Evolutionary conservation across 2,113 vertebrate genomes (phyloP).

Genomic region (Podarcis raffonei): DNA sequence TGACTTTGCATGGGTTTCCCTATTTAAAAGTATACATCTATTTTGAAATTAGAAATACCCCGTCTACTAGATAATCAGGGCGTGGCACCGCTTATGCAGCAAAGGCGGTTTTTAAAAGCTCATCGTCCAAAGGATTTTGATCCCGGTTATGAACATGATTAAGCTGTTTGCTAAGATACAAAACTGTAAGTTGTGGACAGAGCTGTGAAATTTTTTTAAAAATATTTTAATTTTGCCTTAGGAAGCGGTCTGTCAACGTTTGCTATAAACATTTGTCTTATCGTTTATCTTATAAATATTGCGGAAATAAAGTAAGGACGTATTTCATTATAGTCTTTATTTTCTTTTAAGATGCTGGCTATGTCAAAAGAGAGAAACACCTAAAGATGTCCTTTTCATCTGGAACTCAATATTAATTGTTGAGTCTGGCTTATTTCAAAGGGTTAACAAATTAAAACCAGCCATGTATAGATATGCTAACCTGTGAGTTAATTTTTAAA

Average conservation of each 20-base stretch:
- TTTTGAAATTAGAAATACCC: slow-evolving; percentile 65
- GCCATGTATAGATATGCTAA: slow-evolving; percentile 43
- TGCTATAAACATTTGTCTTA: slow-evolving; percentile 66
- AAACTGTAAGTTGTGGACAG: slow-evolving; percentile 59
- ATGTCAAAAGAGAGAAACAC: slow-evolving; percentile 63
- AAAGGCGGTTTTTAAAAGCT: slow-evolving; percentile 79
- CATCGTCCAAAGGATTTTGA: slow-evolving; percentile 69
- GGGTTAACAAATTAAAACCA: slow-evolving; percentile 53
- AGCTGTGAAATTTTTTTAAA: slow-evolving; percentile 66
- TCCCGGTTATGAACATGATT: slow-evolving; percentile 62
- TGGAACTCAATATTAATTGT: slow-evolving; percentile 63
- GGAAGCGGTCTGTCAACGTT: slow-evolving; percentile 70
- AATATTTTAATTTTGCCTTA: slow-evolving; percentile 72
- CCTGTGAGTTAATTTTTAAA: slow-evolving; percentile 52
- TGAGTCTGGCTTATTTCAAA: slow-evolving; percentile 62
- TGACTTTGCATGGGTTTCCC: slow-evolving; percentile 42
- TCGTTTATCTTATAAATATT: slow-evolving; percentile 58
- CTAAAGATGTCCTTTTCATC: slow-evolving; percentile 65
- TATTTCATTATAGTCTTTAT: slow-evolving; percentile 53
- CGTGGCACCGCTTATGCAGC: slow-evolving; percentile 81
- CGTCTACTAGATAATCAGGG: slow-evolving; percentile 73
- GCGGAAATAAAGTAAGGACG: slow-evolving; percentile 51
- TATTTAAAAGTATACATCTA: slow-evolving; percentile 36
- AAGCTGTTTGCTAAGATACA: slow-evolving; percentile 65
- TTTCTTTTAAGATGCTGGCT: slow-evolving; percentile 56